Base-by-base conservation (phyloP, 2,888 invertebrate species). In the Limnephilus marmoratus region DNA sequence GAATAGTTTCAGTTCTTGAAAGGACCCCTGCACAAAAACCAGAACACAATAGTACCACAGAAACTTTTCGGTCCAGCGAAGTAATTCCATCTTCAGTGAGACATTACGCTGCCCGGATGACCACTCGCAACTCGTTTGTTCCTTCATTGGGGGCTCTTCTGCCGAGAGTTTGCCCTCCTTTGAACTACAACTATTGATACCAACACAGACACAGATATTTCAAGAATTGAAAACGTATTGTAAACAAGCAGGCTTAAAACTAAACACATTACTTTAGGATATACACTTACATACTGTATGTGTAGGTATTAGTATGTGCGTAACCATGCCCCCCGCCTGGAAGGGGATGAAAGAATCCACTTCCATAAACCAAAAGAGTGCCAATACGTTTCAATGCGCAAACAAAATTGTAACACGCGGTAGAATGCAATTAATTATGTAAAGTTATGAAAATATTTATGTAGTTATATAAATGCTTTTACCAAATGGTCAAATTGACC, bases 1-100 rank as follows among this genome's bases (percentile, higher is more conserved):
- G 95, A 97, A 98, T 94, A 99, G 96, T 96, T 98, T 98, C 94
- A 99, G 96, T 95, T 98, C 98, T 97, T 98, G 98, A 95, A 99
- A 97, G 90, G 98, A 98, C 93, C 99, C 99, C 99, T 99, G 97
- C 95, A 97, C 96, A 95, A 96, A 95, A 95, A 97, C 94, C 94
- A 97, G 94, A 85, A 95, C 95, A 93, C 94, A 94, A 94, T 94
- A 95, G 94, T 94, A 94, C 93, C 94, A 91, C 93, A 94, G 86
- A 68, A 93, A 88, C 90, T 90, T 92, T 90, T 93, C 86, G 34
- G 81, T 85, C 49, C 81, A 86, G 24, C 81, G 83, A 31, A 90
- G 68, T 81, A 89, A 37, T 92, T 90, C 93, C 93, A 93, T 93
- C 83, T 92, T 93, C 91, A 92, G 49, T 91, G 91, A 90, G 90